phyloP scores from a whole-genome alignment of 2,797 vertebrate species.

The Cercopithecus neglectus region DNA sequence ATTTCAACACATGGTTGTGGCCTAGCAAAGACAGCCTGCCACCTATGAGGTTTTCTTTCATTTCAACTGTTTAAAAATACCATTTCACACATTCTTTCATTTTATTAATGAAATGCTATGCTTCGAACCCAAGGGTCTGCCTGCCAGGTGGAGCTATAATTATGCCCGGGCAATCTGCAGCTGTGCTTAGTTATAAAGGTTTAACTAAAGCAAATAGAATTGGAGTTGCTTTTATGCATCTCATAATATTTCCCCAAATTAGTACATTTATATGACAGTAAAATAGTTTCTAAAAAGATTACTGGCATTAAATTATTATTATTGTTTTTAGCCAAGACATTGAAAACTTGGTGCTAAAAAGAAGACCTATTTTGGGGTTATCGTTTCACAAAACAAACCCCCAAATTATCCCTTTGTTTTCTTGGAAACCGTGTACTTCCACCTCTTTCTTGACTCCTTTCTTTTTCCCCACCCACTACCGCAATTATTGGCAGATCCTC shows the following conservation, averaged over 20 bases:
- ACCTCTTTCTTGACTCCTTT: not conserved
- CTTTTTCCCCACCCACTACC: fast-evolving
- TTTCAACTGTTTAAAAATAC: conserved; percentile 67
- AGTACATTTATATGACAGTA: not conserved
- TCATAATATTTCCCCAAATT: not conserved
- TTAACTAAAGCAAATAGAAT: conserved; percentile 42
- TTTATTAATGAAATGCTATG: conserved; percentile 66
- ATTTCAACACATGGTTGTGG: conserved; percentile 7
- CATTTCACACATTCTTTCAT: conserved; percentile 66
- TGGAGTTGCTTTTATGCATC: conserved; percentile 43
- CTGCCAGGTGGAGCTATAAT: conserved; percentile 45
- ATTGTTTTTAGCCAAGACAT: not conserved
- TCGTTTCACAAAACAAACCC: not conserved
- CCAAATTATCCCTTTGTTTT: not conserved
- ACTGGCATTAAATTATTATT: not conserved
- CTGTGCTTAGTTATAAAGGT: conserved; percentile 58
- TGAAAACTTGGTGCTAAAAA: conserved; percentile 1
- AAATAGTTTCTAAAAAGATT: conserved; percentile 59
- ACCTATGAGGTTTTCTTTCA: not conserved
- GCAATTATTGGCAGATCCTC: not conserved
- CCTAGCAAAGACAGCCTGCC: not conserved
- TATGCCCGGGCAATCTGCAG: conserved; percentile 46
- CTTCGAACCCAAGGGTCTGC: conserved; percentile 47
- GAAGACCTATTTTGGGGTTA: conserved; percentile 10
- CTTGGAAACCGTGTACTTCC: not conserved